Conservation (phyloP, 2,797 vertebrate species). For the Rhincodon typus region DNA sequence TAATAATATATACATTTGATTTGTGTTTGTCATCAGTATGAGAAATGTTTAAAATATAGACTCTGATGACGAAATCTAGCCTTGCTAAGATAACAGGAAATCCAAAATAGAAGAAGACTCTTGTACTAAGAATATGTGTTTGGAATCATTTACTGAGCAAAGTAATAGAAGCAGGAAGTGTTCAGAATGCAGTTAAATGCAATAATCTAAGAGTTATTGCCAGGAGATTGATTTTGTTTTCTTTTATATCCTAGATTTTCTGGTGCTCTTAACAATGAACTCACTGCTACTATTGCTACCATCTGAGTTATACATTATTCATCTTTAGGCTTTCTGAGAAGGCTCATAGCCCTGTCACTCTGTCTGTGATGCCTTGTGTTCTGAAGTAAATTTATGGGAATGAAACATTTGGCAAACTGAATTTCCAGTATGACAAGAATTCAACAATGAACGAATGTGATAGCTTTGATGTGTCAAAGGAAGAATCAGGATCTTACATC, state of each 20-base stretch:
- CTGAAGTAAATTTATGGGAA: background rate
- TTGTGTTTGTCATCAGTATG: background rate
- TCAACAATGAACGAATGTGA: background rate
- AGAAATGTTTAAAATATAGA: background rate
- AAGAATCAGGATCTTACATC: background rate
- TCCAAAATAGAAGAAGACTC: background rate
- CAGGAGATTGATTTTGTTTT: background rate
- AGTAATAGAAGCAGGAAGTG: background rate
- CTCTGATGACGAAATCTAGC: background rate
- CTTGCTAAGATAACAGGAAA: background rate
- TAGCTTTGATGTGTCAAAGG: background rate
- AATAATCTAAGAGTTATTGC: background rate
- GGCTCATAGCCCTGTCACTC: background rate
- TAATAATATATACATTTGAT: background rate
- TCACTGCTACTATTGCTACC: background rate
- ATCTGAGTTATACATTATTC: background rate
- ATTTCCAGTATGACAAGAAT: background rate
- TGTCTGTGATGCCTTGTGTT: background rate
- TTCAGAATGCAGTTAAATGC: background rate
- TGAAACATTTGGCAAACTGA: background rate
- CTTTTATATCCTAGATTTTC: background rate
- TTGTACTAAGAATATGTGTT: background rate
- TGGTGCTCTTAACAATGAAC: background rate
- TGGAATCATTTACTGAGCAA: background rate
- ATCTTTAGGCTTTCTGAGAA: background rate